Evolutionary conservation across 2,113 vertebrate species (phyloP), one percentile per base, ranked within the genome.

Genomic region (Lycaon pictus): DNA sequence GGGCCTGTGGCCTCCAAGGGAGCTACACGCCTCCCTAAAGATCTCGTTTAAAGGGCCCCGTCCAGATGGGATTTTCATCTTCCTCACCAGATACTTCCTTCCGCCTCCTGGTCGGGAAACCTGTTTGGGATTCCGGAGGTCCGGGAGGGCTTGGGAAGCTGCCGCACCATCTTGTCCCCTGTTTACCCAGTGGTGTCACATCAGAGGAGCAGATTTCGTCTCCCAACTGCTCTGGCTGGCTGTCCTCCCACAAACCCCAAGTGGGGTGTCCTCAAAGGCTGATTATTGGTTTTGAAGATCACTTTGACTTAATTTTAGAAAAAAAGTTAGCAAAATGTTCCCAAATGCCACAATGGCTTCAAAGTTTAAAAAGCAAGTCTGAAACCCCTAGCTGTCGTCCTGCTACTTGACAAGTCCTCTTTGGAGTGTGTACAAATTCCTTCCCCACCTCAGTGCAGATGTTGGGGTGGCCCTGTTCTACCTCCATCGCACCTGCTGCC

Each of bases 21-120:
- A 56, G 83, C 87, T 89, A 7, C 19, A 43, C 0, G 16, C 89
- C 53, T 71, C 55, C 7, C 4, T 79, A 93, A 96, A 60, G 77
- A 89, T 93, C 69, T 93, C n/a, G 22, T 80, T 96, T 93, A 74
- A 96, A 98, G 93, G 65, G 84, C 71, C 55, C 65, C n/a, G 65
- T 85, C 60, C 72, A 85, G 80, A 88, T 69, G 90, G 84, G 35
- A 58, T 76, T 92, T 87, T 67, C 17, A 19, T 81, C 69, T 93
- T 63, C 63, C 58, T 88, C 20, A 0, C 8, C 83, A 76, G 74
- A 60, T 32, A 29, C 12, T 51, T 84, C 63, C 87, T 97, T 93
- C 77, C 17, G 56, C 55, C 51, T 71, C 43, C 71, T 79, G 67
- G 58, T 48, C 51, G 63, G 83, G 20, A 71, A 92, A 35, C 58